phyloP scores from a whole-genome alignment of 2,113 vertebrate genomes.

The Chionodraco myersi region DNA sequence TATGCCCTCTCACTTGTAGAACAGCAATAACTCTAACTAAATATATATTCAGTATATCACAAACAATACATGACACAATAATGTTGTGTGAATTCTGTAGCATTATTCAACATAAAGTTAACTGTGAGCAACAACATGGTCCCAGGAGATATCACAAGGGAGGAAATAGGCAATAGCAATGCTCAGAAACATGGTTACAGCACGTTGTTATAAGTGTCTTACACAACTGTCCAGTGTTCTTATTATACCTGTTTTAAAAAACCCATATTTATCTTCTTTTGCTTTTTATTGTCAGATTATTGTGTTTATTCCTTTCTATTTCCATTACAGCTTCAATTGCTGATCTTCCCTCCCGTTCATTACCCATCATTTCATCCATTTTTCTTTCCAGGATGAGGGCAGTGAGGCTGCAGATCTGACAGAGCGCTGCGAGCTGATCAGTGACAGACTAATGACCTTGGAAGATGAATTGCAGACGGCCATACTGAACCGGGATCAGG shows the following conservation, averaged over 20 bases:
- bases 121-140: neutral
- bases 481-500: conserved; percentile 83
- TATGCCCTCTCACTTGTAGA: neutral
- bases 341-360: neutral
- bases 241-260: neutral
- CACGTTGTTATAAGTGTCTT: neutral
- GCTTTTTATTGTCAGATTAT: neutral
- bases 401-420: conserved; percentile 71
- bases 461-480: conserved; percentile 89
- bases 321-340: neutral
- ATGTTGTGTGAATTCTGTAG: neutral
- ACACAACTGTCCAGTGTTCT: neutral
- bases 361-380: neutral
- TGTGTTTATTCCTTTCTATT: neutral
- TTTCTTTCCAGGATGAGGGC: conserved; percentile 70
- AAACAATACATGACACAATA: no score
- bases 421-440: conserved; percentile 82
- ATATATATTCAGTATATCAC: neutral
- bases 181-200: neutral
- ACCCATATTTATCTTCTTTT: neutral
- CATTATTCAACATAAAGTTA: neutral
- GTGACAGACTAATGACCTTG: conserved; percentile 85
- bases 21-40: neutral
- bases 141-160: neutral
- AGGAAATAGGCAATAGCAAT: neutral